Evolutionary conservation across 2,888 invertebrate species (phyloP), one percentile per base, ranked within the genome.

Genomic region (Agrotis clavis): DNA sequence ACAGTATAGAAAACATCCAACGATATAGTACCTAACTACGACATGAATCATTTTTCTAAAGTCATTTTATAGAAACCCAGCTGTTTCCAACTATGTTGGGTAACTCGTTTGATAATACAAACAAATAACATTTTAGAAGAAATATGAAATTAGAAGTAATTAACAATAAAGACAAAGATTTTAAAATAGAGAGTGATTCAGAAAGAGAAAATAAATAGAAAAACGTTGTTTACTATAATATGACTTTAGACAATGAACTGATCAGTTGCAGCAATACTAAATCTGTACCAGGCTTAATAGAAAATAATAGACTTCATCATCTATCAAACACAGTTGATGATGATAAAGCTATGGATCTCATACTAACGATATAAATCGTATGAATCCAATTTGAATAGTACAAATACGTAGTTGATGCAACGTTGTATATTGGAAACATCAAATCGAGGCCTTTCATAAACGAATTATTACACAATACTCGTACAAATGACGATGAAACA

Each of bases 371-470:
- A n/a, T 7, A 35, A 57, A 45, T 50, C n/a, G 7, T 54, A 13
- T 1, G 2, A 56, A 2, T 0, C 18, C 11, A 11, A 21, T 19
- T 45, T 19, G 6, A 3, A 45, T 9, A 60, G 30, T 64, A 54
- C 60, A 69, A 79, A 59, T 45, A 65, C 1, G 64, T 79, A 77
- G 21, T 77, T 72, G 79, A 65, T 79, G 79, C 82, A 79, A 82
- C 79, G 7, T 66, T 56, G 5, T 60, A 11, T 54, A 61, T 30
- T 54, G 18, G 51, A 63, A 78, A 84, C 62, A 62, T 71, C 50
- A 69, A 79, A 66, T 86, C 84, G 72, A 90, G 84, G 84, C 86
- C 85, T 77, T 87, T 88, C 81, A 51, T 41, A 56, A 4, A 70
- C 63, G 53, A 13, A 54, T 53, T 13, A 75, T 61, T 61, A 41